Evolutionary conservation across 1,140 invertebrate genomes (phyloP).

Genomic region (Paralvinella palmiformis): DNA sequence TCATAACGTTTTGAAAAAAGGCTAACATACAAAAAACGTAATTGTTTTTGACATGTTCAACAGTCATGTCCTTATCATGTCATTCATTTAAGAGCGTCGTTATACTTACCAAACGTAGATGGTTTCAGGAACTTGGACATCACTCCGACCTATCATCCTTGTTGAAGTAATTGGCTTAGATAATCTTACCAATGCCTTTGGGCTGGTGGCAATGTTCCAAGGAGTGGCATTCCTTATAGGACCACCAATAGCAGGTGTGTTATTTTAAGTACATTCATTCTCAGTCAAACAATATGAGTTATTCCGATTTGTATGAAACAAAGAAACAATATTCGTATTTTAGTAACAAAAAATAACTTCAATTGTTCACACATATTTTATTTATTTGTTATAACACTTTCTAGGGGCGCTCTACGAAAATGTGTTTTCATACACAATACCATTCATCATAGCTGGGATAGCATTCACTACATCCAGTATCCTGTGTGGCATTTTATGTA

Average conservation of each 20-base stretch:
- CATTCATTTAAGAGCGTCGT: neutral
- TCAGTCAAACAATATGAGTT: neutral
- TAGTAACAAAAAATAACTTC: neutral
- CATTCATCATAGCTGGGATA: conserved; percentile 2
- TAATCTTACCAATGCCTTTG: conserved; percentile 89
- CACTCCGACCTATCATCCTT: conserved; percentile 81
- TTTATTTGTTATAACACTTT: neutral
- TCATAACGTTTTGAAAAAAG: neutral
- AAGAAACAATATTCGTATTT: neutral
- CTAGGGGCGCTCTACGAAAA: conserved; percentile 2
- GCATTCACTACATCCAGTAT: conserved; percentile 21
- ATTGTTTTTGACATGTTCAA: neutral
- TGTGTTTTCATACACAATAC: neutral
- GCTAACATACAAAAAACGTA: neutral
- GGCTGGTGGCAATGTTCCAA: conserved; percentile 85
- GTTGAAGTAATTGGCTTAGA: conserved; percentile 91
- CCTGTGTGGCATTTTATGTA: too few species aligned
- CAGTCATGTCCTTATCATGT: neutral
- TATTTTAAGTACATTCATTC: neutral
- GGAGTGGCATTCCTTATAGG: conserved; percentile 81
- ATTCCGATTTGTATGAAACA: neutral
- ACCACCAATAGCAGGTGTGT: conserved; percentile 74
- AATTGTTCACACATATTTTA: too few species aligned
- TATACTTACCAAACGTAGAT: neutral
- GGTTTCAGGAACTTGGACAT: conserved; percentile 61